These are phyloP conservation scores for Xanthorhoe spadicearia DNA, from an alignment of 2,888 invertebrate species.

Conservation along the genomic window DNA sequence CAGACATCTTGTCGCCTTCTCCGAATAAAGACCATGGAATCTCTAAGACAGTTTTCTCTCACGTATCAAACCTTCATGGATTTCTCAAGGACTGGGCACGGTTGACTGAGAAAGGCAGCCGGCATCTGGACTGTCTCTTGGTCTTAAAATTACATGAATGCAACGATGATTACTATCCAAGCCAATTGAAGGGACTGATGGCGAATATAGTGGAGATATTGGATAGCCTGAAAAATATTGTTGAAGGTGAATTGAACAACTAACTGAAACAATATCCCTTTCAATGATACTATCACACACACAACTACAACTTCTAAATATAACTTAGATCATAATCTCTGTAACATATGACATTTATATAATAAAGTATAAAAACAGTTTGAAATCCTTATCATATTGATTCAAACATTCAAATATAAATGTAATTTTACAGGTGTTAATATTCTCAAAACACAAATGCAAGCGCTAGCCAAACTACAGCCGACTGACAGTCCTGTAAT, in stretches of 20 bases:
- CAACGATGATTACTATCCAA: constrained; percentile 67
- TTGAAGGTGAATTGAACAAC: constrained; percentile 57
- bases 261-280: no score
- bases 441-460: constrained; percentile 61
- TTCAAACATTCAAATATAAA: background rate
- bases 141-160: constrained; percentile 69
- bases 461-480: constrained; percentile 65
- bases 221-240: constrained; percentile 59
- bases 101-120: constrained; percentile 66
- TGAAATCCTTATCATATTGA: constrained; percentile 4
- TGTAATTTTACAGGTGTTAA: constrained; percentile 56
- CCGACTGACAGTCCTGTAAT: constrained; percentile 62
- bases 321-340: no score
- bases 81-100: constrained; percentile 66
- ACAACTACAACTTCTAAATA: no score
- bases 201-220: constrained; percentile 61
- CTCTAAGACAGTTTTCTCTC: constrained; percentile 71
- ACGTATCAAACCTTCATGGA: constrained; percentile 65
- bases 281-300: no score
- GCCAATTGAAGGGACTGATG: constrained; percentile 61
- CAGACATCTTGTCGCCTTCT: constrained; percentile 68
- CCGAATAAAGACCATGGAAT: constrained; percentile 69
- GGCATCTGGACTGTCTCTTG: constrained; percentile 61
- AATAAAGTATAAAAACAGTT: no score
- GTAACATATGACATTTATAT: no score